Conservation (phyloP, 2,797 vertebrate genomes). For the Rhinogobio ventralis region DNA sequence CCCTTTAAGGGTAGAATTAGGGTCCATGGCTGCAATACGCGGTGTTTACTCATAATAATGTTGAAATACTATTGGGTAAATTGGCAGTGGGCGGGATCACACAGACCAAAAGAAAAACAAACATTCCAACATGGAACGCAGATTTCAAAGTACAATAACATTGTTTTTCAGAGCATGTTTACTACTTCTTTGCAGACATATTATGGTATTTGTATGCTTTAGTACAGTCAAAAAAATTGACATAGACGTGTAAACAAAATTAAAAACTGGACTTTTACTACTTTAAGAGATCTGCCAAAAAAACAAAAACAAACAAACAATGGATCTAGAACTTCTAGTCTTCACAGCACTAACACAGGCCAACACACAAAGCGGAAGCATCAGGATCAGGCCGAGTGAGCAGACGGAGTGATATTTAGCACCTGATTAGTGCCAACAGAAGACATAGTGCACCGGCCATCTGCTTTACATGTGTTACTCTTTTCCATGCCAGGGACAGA, state of each 20-base stretch:
- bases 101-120: neutral
- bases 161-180: neutral
- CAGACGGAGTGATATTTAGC: slow-evolving; percentile 75
- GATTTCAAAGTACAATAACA: neutral
- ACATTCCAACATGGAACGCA: neutral
- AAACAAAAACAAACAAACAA: neutral
- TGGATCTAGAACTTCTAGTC: neutral
- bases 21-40: neutral
- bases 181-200: neutral
- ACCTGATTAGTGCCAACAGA: slow-evolving; percentile 70
- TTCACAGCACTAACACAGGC: neutral
- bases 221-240: neutral
- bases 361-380: slow-evolving; percentile 4
- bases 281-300: neutral
- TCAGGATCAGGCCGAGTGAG: slow-evolving; percentile 30
- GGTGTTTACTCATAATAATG: neutral
- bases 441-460: slow-evolving; percentile 71
- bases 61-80: no score
- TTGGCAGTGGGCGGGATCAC: no score
- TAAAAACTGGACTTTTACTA: neutral
- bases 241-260: neutral
- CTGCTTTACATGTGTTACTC: slow-evolving; percentile 74
- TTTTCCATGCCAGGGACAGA: slow-evolving; percentile 69
- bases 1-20: neutral
- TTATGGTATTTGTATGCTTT: neutral